Base-by-base conservation (phyloP, 2,888 invertebrate genomes). In the Dendrolimus houi region DNA sequence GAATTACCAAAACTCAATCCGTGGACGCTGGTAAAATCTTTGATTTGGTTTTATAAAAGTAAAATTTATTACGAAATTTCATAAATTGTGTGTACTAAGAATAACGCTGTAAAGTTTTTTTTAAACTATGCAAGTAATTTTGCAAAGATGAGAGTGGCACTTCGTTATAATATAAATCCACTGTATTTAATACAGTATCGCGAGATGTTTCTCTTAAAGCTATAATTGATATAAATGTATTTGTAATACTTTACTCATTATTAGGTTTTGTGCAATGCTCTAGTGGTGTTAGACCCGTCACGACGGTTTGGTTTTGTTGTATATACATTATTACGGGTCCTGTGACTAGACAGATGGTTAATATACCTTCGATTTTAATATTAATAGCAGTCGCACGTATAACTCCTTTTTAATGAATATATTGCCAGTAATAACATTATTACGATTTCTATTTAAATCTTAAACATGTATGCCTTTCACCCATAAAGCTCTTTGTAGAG, bases 131-230 rank as follows among this genome's bases (percentile, higher is more conserved):
- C 29, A 29, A 29, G 29, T 29, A 29, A 29, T 29, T 64, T 67
- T 72, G 68, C 70, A 70, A 29, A 29, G 29, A 29, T 29, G 29
- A 29, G 72, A 72, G 85, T 88, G 88, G 88, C 88, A 88, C 85
- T 78, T 81, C 67, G 70, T 75, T 6, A 29, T 29, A 29, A 29
- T 29, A 68, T 74, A 71, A 69, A 74, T 64, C 66, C 63, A 75
- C 87, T 81, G 88, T 84, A 89, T 87, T 77, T 75, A 10, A 89
- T 88, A 88, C 88, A 85, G 86, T 68, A 68, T 76, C 80, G 77
- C 78, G 83, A 79, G 75, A 81, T 79, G 73, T 66, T 67, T 72
- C 74, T 75, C 85, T 87, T 88, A 88, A 87, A 85, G 83, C 88
- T 88, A 78, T 78, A 72, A 65, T 79, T 83, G 85, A 85, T 84